Conservation (phyloP, 2,888 invertebrate genomes). For the Meganola albula region DNA sequence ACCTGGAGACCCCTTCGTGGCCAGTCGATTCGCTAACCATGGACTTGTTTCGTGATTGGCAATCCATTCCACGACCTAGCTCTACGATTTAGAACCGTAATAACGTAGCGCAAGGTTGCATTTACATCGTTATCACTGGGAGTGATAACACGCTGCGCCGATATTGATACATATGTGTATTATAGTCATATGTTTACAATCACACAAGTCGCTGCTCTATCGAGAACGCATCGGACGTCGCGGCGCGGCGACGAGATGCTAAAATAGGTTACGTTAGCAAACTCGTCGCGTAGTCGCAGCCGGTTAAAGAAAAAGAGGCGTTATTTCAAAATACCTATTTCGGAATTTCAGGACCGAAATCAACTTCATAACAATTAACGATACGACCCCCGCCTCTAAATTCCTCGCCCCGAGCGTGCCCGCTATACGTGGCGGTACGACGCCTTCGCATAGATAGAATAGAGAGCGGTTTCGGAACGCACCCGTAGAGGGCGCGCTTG, state of each 20-base stretch:
- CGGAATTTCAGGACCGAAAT: slow-evolving; percentile 77
- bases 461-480: slow-evolving; percentile 79
- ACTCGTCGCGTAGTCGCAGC: slow-evolving; percentile 27
- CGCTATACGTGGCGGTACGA: slow-evolving; percentile 75
- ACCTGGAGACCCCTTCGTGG: slow-evolving; percentile 49
- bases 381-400: slow-evolving; percentile 78
- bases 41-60: slow-evolving; percentile 56
- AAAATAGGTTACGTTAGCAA: slow-evolving; percentile 25
- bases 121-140: slow-evolving; percentile 60
- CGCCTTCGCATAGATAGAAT: slow-evolving; percentile 79
- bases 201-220: slow-evolving; percentile 21
- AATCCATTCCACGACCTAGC: slow-evolving; percentile 26
- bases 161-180: slow-evolving; percentile 42
- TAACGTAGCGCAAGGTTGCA: slow-evolving; percentile 31
- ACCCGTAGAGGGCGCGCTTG: slow-evolving; percentile 53
- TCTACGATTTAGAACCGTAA: slow-evolving; percentile 43
- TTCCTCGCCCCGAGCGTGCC: slow-evolving; percentile 78
- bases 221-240: slow-evolving; percentile 21
- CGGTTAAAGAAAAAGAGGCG: slow-evolving; percentile 63
- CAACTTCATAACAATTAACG: slow-evolving; percentile 79
- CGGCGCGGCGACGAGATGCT: slow-evolving; percentile 21
- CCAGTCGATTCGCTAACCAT: slow-evolving; percentile 53
- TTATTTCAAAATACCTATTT: slow-evolving; percentile 76
- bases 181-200: slow-evolving; percentile 41
- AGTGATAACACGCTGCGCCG: slow-evolving; percentile 54